Evolutionary conservation across 2,888 invertebrate species (phyloP), one percentile per base, ranked within the genome.

Genomic region (Protonemura montana): DNA sequence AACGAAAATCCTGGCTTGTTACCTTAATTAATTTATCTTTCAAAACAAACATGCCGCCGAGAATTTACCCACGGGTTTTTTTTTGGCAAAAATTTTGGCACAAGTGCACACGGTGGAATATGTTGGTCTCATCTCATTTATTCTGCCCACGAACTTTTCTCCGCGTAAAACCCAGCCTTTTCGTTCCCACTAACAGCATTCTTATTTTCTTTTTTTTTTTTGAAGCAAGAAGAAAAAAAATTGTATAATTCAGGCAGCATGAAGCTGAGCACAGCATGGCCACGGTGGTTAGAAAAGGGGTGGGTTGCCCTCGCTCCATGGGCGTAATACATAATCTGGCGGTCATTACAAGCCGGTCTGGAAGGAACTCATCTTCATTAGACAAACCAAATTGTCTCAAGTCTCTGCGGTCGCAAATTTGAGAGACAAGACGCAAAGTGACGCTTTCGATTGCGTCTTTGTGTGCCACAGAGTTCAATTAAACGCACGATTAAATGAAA

Each of bases 301-400:
- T 3, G 10, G 35, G 35, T 59, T 26, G 42, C 85, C 27, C 81
- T 28, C 42, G 82, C 41, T 82, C 16, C 82, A 82, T 41, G 78
- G 42, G 76, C 16, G n/a, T 77, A 80, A 84, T 29, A 16, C 76
- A 86, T 78, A 86, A 86, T 85, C 86, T 85, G 80, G 28, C 85
- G 42, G 59, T 59, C 83, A 86, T 86, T 86, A 86, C 81, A 29
- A 10, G 83, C 25, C 77, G 84, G 77, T 10, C 83, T 76, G 81
- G 76, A 80, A 59, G 59, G 86, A 86, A 86, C 86, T 86, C 86
- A 86, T 86, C 86, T 86, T 86, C 86, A 86, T 86, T 86, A 86
- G 81, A 82, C 30, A 25, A 76, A 29, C 86, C 29, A 59, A 86
- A 86, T 86, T 77, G 86, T 83, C 78, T 78, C 27, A 78, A 10